Base-by-base conservation (phyloP, 1,140 invertebrate species). In the Drosophila pectinifera region DNA sequence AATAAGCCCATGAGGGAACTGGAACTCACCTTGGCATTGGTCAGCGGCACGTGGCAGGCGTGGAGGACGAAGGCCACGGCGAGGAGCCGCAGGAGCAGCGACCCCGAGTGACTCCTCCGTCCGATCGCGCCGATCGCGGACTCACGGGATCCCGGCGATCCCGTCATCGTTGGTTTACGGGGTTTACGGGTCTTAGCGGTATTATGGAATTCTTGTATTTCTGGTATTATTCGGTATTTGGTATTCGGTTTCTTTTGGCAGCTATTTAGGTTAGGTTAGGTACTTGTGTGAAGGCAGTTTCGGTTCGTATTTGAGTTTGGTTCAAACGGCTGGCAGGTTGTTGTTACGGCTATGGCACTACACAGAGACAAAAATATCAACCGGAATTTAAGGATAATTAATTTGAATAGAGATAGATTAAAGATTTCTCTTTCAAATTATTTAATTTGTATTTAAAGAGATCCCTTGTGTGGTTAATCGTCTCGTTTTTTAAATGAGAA, bases 311-410 rank as follows among this genome's bases (percentile, higher is more conserved):
- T 78, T 73, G 61, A 64, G 72, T 76, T 67, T 65, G 64, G 74
- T 65, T 46, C 53, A 22, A 78, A 78, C 51, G 56, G 76, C 34
- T 58, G 57, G 57, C 69, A 76, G 74, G 62, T 61, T 64, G 59
- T 73, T 67, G 67, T 78, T 73, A 82, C 74, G 80, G 80, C 64
- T 85, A 88, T 86, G 83, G 83, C 83, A 88, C 83, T 86, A 83
- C 62, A 88, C 78, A 61, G 56, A 69, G 39, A 56, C 20, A 58
- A 48, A 78, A 43, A 54, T 22, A 45, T 8, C 0, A 41, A 18
- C 24, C 24, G 24, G 22, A 20, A 49, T 26, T n/a, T 11, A 0
- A 13, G 11, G 10, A 20, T 20, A 28, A 38, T 46, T n/a, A 26
- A 11, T 20, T 26, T 11, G 4, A 31, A 13, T 4, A 4, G 31